Conservation (phyloP, 2,113 vertebrate genomes). For the Sprattus sprattus region DNA sequence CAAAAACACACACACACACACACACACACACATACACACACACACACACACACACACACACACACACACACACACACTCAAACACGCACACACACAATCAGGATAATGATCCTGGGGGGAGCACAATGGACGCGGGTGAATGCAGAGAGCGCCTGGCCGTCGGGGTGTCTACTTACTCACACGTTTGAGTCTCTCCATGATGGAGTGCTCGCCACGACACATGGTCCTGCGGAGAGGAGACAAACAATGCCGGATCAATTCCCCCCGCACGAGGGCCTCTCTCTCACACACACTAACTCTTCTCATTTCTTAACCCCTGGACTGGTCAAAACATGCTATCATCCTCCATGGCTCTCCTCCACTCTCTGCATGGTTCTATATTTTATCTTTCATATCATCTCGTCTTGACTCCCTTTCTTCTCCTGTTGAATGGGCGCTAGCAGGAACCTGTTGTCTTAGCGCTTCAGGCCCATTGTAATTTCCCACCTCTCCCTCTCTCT, state of each 20-base stretch:
- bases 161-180: constrained; percentile 65
- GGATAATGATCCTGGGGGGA: constrained; percentile 59
- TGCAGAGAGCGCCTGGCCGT: constrained; percentile 48
- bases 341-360: background rate
- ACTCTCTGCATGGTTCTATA: background rate
- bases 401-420: constrained; percentile 34
- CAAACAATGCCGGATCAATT: constrained; percentile 64
- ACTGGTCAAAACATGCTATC: background rate
- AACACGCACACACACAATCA: constrained; percentile 15
- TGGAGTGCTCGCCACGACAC: constrained; percentile 63
- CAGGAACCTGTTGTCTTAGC: constrained; percentile 67
- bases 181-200: constrained; percentile 68
- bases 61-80: too few species aligned
- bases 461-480: constrained; percentile 65
- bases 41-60: background rate
- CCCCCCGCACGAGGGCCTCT: constrained; percentile 36
- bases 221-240: constrained; percentile 64
- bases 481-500: constrained; percentile 41
- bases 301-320: background rate
- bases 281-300: background rate
- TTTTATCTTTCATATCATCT: background rate
- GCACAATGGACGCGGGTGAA: constrained; percentile 46
- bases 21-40: constrained; percentile 40
- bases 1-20: constrained; percentile 9
- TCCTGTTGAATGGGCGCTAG: constrained; percentile 57